Evolutionary conservation across 2,888 invertebrate species (phyloP).

Genomic region (Melanotus villosus): DNA sequence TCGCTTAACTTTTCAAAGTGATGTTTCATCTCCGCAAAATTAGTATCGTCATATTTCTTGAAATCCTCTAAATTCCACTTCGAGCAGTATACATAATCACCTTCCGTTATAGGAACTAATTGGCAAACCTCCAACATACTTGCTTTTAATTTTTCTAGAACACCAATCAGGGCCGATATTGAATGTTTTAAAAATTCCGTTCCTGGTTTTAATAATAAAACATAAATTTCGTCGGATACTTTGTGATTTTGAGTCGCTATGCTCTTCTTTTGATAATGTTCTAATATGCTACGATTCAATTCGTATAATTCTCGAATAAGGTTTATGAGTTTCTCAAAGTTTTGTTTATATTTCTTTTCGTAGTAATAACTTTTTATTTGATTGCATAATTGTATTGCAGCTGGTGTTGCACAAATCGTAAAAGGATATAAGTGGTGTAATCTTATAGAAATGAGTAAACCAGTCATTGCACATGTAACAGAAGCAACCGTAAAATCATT

Average conservation of each 20-base stretch:
- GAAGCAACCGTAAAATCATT: not conserved
- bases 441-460: slow-evolving; percentile 15
- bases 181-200: slow-evolving; percentile 13
- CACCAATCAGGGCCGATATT: not conserved
- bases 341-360: slow-evolving; percentile 13
- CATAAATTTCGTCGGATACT: not conserved
- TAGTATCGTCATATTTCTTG: not conserved
- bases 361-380: not conserved
- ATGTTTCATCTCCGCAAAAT: slow-evolving; percentile 1
- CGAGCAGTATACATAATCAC: slow-evolving; percentile 14
- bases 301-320: slow-evolving; percentile 9
- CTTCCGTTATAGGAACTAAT: slow-evolving; percentile 25
- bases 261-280: slow-evolving; percentile 13
- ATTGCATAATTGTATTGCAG: not conserved
- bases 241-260: not conserved
- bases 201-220: slow-evolving; percentile 10
- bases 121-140: slow-evolving; percentile 16
- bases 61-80: slow-evolving; percentile 17
- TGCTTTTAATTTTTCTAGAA: slow-evolving; percentile 7
- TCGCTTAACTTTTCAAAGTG: slow-evolving; percentile 29
- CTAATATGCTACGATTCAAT: slow-evolving; percentile 8
- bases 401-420: slow-evolving; percentile 2
- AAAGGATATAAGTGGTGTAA: slow-evolving; percentile 21
- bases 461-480: slow-evolving; percentile 10
- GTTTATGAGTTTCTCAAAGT: slow-evolving; percentile 25